phyloP scores from a whole-genome alignment of 2,113 vertebrate genomes.

The Chaetops frenatus region DNA sequence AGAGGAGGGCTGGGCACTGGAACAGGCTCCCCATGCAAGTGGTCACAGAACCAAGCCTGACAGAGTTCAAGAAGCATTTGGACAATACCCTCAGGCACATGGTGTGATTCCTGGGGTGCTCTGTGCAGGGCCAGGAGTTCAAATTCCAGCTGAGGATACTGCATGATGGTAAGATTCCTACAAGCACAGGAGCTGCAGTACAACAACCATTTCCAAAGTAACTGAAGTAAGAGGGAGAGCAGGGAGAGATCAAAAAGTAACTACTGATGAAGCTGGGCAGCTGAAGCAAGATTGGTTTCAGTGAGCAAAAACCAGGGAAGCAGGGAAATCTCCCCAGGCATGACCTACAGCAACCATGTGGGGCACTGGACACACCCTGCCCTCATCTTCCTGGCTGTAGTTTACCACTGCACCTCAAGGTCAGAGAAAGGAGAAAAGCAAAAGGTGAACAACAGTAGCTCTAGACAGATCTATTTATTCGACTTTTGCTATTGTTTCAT shows the following conservation, averaged over 20 bases:
- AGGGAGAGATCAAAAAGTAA: neutral
- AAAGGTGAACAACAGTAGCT: neutral
- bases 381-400: neutral
- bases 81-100: neutral
- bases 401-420: constrained; percentile 46
- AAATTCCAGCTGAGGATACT: neutral
- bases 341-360: neutral
- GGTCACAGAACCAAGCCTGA: neutral
- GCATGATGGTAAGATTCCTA: neutral
- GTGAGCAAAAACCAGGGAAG: neutral
- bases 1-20: neutral
- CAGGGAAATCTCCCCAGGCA: neutral
- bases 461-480: neutral
- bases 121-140: neutral
- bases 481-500: neutral
- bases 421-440: constrained; percentile 26
- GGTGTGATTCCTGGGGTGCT: neutral
- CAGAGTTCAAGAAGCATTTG: neutral
- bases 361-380: neutral
- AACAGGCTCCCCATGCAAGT: neutral
- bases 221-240: neutral
- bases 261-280: neutral
- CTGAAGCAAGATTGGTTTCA: neutral
- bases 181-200: neutral
- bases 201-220: neutral